These are phyloP conservation scores for Lasioglossum pauxillum DNA, from an alignment of 2,888 invertebrate genomes.

Conservation along the genomic window DNA sequence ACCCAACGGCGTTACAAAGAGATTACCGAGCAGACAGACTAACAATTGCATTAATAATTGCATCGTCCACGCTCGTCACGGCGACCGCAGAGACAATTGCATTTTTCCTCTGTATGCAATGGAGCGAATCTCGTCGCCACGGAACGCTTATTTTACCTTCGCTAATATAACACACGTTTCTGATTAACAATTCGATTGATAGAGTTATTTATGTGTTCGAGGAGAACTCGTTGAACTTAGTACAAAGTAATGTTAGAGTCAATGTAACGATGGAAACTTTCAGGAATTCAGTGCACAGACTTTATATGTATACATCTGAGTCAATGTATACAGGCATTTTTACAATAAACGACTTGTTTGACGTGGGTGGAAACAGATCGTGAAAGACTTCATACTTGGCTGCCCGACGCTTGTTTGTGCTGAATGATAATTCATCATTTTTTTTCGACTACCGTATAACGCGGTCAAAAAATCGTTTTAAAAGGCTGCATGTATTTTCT, in stretches of 20 bases:
- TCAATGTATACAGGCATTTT: background rate
- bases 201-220: background rate
- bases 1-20: constrained; percentile 84
- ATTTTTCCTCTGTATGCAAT: background rate
- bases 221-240: background rate
- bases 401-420: background rate
- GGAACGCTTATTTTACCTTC: background rate
- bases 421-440: background rate
- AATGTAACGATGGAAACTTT: background rate
- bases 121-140: background rate
- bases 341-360: background rate
- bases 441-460: background rate
- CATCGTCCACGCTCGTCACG: constrained; percentile 21
- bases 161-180: background rate
- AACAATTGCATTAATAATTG: constrained; percentile 23
- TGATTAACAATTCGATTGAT: background rate
- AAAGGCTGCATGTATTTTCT: background rate
- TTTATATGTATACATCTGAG: background rate
- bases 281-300: background rate
- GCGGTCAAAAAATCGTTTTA: background rate
- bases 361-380: background rate
- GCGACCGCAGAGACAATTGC: constrained; percentile 29
- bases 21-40: constrained; percentile 71
- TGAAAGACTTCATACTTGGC: background rate
- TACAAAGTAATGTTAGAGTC: constrained; percentile 28